Conservation (phyloP, 2,797 vertebrate genomes). For the Cyclura pinguis region DNA sequence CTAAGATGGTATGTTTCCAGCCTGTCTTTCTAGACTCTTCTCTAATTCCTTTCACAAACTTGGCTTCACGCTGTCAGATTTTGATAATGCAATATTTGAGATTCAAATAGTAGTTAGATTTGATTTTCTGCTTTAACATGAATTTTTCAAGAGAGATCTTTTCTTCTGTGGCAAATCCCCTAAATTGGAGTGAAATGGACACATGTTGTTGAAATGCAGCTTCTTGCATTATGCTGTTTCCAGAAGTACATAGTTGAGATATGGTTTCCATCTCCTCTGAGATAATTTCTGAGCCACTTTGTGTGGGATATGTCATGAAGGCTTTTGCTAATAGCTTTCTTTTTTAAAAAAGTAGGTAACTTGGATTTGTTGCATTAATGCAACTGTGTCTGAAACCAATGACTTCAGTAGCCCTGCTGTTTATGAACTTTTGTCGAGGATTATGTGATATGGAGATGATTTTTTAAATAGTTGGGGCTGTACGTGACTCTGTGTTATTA, state of each 20-base stretch:
- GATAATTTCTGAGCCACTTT: neutral
- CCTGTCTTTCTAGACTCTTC: neutral
- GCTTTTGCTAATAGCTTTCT: constrained; percentile 16
- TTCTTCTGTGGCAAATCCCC: neutral
- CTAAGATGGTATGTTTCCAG: neutral
- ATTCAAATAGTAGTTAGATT: neutral
- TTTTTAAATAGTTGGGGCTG: neutral
- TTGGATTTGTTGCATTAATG: neutral
- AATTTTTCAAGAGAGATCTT: neutral
- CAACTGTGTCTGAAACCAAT: neutral
- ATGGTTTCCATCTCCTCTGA: neutral
- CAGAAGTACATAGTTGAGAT: neutral
- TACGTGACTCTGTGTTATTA: neutral
- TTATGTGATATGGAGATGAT: neutral
- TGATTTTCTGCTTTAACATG: neutral
- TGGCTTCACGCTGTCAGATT: neutral
- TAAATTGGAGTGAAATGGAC: neutral
- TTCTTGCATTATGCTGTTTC: constrained; percentile 1
- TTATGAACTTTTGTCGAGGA: neutral
- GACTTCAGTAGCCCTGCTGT: neutral
- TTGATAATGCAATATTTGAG: neutral
- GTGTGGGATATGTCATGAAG: neutral
- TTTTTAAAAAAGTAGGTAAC: neutral
- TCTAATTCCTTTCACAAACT: neutral
- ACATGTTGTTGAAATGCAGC: neutral